Percentiles rank a stretch among this genome's conserved stretches.
These are phyloP conservation scores for Lates japonicus DNA, from an alignment of 2,797 vertebrate genomes.

Conservation along the genomic window DNA sequence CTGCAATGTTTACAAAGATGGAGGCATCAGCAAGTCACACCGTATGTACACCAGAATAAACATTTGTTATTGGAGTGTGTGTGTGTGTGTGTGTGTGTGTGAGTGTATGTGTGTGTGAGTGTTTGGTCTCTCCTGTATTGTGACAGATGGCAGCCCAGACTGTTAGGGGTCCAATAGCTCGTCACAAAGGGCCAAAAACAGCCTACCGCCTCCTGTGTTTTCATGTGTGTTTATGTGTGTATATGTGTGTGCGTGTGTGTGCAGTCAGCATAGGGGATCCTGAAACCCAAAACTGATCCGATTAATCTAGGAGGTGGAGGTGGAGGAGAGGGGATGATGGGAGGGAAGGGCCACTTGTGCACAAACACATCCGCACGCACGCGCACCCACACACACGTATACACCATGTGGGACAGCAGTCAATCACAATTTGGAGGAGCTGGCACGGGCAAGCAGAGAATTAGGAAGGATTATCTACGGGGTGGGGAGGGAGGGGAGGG, in stretches of 20 bases:
- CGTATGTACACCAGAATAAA: slow-evolving; percentile 61
- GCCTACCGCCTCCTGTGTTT: slow-evolving; percentile 52
- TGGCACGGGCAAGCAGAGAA: slow-evolving; percentile 78
- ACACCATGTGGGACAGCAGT: slow-evolving; percentile 78
- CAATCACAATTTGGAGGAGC: slow-evolving; percentile 84
- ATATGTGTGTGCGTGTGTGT: slow-evolving; percentile 13
- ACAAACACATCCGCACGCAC: slow-evolving; percentile 30
- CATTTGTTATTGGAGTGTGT: slow-evolving; percentile 55
- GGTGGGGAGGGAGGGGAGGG: slow-evolving; percentile 26
- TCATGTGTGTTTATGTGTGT: slow-evolving; percentile 34
- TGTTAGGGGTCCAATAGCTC: slow-evolving; percentile 68
- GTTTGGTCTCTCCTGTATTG: slow-evolving; percentile 60
- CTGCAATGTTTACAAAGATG: slow-evolving; percentile 60
- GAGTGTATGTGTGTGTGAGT: slow-evolving; percentile 45
- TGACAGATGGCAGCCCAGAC: slow-evolving; percentile 78
- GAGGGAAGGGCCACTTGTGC: slow-evolving; percentile 39
- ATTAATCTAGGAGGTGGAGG: slow-evolving; percentile 77
- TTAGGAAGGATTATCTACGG: slow-evolving; percentile 84
- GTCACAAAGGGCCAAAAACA: slow-evolving; percentile 65
- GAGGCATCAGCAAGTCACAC: slow-evolving; percentile 48
- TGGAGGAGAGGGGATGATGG: slow-evolving; percentile 8
- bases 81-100: slow-evolving; percentile 46
- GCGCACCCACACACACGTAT: slow-evolving; percentile 3
- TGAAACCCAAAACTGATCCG: slow-evolving; percentile 82
- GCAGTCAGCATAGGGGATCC: slow-evolving; percentile 60